Evolutionary conservation across 2,797 vertebrate species (phyloP).

Genomic region (Crypturellus tataupa): DNA sequence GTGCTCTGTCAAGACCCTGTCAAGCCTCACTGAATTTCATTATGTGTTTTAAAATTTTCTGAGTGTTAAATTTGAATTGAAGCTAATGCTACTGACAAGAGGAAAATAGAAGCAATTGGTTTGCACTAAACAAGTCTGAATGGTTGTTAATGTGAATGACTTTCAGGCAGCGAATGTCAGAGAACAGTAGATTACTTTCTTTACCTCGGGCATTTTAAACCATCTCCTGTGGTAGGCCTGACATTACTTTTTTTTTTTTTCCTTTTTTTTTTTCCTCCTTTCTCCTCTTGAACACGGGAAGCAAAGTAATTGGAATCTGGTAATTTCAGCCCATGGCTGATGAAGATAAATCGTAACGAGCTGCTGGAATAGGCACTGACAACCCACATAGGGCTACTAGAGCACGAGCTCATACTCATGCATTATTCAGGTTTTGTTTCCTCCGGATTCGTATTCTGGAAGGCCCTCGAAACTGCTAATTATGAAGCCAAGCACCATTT

Average conservation of each 20-base stretch:
- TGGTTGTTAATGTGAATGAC: slow-evolving; percentile 83
- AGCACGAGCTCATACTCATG: slow-evolving; percentile 67
- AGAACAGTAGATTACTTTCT: slow-evolving; percentile 84
- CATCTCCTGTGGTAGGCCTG: slow-evolving; percentile 79
- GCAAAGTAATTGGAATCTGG: slow-evolving; percentile 81
- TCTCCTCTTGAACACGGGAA: slow-evolving; percentile 66
- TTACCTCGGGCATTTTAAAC: slow-evolving; percentile 81
- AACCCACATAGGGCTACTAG: slow-evolving; percentile 73
- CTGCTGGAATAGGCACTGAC: slow-evolving; percentile 74
- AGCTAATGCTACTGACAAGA: slow-evolving; percentile 77
- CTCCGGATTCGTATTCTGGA: slow-evolving; percentile 73
- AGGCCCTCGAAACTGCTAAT: slow-evolving; percentile 63
- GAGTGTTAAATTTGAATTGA: slow-evolving; percentile 77
- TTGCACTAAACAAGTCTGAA: slow-evolving; percentile 82
- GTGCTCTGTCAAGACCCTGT: slow-evolving; percentile 53
- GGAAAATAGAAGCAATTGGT: slow-evolving; percentile 79
- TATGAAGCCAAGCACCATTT: slow-evolving; percentile 57
- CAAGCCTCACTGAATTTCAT: slow-evolving; percentile 61
- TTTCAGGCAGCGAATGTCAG: slow-evolving; percentile 82
- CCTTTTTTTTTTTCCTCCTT: slow-evolving; percentile 16
- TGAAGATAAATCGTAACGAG: slow-evolving; percentile 84
- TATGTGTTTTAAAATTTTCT: slow-evolving; percentile 64
- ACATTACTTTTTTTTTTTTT: slow-evolving; percentile 53
- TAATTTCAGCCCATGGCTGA: slow-evolving; percentile 83
- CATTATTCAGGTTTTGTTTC: slow-evolving; percentile 78